Base-by-base conservation (phyloP, 2,113 vertebrate species). In the Hydrochoerus hydrochaeris region DNA sequence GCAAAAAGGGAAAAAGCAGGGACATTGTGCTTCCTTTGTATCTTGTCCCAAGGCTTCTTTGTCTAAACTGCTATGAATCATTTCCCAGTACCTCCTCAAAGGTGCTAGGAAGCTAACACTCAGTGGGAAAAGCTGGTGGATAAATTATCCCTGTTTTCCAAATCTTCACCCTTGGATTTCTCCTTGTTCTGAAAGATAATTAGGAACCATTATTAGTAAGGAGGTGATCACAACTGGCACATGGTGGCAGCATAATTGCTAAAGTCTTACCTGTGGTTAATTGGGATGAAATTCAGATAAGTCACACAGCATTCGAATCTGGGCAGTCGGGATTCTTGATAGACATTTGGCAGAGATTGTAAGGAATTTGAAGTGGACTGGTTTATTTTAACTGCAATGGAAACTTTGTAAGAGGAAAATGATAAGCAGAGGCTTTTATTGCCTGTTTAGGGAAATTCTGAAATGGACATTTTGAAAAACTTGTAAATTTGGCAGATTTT, bases 401-500 rank as follows among this genome's bases (percentile, higher is more conserved):
- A 88, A 88, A 46, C 1, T 20, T n/a, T 24, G 10, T 60, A 81
- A 88, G 17, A 78, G 26, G 49, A 85, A 85, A 96, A 60, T 22
- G 54, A 32, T 67, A 77, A 82, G 4, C 24, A 85, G 65, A 78
- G 6, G 16, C 0, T 75, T 52, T 88, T 32, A 52, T 16, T 67
- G 44, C 4, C 91, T 75, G 82, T 1, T 71, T 90, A 84, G n/a
- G 30, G 24, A 71, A 96, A 92, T 8, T 87, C 22, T 30, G 19
- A 78, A 96, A 71, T 11, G 8, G 7, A 7, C 35, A n/a, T 35
- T 60, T 90, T 41, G 7, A 20, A 77, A 71, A 77, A 30, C 44
- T 30, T 77, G 26, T 77, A 88, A 35, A 90, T 44, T 85, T 85
- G 83, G 19, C 38, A 91, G 44, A 65, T 60, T 90, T 89, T 44